Percentiles rank a stretch among this genome's conserved stretches.
These are phyloP conservation scores for Stenurella melanura DNA, from an alignment of 2,888 invertebrate species.

Conservation along the genomic window DNA sequence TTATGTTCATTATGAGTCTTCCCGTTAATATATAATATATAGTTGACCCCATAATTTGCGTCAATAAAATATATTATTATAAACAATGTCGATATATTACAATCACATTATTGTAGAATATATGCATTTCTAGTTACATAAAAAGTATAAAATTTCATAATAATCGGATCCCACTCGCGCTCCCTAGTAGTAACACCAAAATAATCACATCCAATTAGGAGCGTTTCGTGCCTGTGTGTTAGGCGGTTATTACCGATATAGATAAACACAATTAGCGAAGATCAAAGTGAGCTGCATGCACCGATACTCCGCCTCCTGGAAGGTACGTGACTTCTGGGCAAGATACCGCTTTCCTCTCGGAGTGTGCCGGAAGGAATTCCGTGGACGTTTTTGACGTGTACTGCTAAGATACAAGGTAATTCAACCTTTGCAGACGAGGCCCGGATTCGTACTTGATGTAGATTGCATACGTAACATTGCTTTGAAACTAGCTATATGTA, in stretches of 20 bases:
- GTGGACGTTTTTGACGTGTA: conserved; percentile 68
- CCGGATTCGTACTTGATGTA: conserved; percentile 33
- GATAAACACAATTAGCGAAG: conserved; percentile 64
- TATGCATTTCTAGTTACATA: too few species aligned
- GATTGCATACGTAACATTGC: conserved; percentile 41
- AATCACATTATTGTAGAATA: too few species aligned
- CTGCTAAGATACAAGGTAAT: conserved; percentile 60
- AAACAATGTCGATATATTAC: too few species aligned
- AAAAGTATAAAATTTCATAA: not conserved
- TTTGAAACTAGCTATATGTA: conserved; percentile 43
- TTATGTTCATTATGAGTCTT: too few species aligned
- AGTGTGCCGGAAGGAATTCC: conserved; percentile 70
- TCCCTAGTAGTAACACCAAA: conserved; percentile 28
- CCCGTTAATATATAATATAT: too few species aligned
- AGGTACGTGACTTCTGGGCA: conserved; percentile 69
- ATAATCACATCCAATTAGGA: conserved; percentile 50
- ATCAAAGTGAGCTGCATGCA: conserved; percentile 66
- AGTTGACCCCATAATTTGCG: too few species aligned
- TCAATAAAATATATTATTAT: too few species aligned
- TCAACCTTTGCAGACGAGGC: conserved; percentile 35
- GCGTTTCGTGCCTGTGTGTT: conserved; percentile 45
- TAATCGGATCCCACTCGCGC: too few species aligned
- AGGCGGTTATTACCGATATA: conserved; percentile 61
- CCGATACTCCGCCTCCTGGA: conserved; percentile 68
- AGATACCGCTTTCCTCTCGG: conserved; percentile 58